A percentile compares a stretch with the other conserved stretches of the same genome.
Conservation (phyloP, 2,113 vertebrate species). For the Dipodomys spectabilis region DNA sequence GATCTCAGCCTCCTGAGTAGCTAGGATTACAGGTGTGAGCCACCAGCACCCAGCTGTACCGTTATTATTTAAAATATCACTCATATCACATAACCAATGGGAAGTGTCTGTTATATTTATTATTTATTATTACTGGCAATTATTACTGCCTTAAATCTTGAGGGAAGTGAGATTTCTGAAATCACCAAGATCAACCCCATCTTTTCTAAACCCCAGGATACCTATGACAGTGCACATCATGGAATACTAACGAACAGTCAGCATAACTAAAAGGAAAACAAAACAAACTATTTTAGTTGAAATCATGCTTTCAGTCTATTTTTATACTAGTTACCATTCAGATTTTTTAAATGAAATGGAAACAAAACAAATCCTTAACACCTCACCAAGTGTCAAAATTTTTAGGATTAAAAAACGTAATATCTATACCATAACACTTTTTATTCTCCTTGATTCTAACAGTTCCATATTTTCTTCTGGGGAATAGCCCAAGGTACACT, state of each 20-base stretch:
- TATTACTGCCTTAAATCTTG: not conserved
- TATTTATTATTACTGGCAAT: not conserved
- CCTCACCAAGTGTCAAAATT: not conserved
- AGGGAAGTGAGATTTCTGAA: not conserved
- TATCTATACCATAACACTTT: not conserved
- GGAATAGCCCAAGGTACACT: not conserved
- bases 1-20: too few relatives aligned
- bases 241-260: not conserved
- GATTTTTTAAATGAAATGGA: not conserved
- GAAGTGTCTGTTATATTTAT: not conserved
- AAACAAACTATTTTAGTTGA: not conserved
- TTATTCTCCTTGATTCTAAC: not conserved
- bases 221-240: not conserved
- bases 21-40: too few relatives aligned
- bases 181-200: not conserved
- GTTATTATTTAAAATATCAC: not conserved
- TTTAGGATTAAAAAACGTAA: not conserved
- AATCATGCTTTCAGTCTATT: not conserved
- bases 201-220: not conserved
- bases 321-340: not conserved
- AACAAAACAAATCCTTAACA: not conserved
- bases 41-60: too few relatives aligned
- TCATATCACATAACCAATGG: not conserved
- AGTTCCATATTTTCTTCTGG: not conserved
- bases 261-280: not conserved